Evolutionary conservation across 2,888 invertebrate species (phyloP).

Genomic region (Synergus japonicus): DNA sequence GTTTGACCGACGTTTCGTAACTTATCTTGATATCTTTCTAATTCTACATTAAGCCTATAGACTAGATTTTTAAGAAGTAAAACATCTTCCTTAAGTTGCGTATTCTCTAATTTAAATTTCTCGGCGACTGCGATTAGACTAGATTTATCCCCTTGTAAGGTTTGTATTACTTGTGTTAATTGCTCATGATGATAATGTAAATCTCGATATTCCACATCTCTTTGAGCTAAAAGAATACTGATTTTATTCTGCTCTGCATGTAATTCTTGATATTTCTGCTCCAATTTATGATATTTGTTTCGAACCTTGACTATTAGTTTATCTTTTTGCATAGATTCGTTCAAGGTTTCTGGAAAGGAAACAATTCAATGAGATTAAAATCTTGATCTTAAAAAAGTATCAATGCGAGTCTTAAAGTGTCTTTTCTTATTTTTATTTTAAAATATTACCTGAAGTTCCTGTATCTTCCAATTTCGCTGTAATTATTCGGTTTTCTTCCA

Average conservation of each 20-base stretch:
- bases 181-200: constrained; percentile 64
- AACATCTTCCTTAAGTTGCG: constrained; percentile 83
- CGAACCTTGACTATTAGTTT: constrained; percentile 58
- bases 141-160: constrained; percentile 62
- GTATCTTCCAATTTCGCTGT: constrained; percentile 54
- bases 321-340: constrained; percentile 62
- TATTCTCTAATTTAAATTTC: constrained; percentile 80
- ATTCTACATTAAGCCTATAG: constrained; percentile 87
- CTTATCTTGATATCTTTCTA: constrained; percentile 88
- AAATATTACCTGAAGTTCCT: constrained; percentile 54
- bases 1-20: constrained; percentile 75
- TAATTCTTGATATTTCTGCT: constrained; percentile 60
- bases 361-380: not conserved
- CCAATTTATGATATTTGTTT: constrained; percentile 65
- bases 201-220: constrained; percentile 63
- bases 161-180: constrained; percentile 56
- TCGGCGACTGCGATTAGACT: constrained; percentile 61
- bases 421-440: not conserved
- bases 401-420: not conserved
- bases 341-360: constrained; percentile 53
- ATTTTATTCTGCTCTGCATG: constrained; percentile 59
- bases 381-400: not conserved
- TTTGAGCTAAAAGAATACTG: constrained; percentile 56
- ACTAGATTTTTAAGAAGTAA: constrained; percentile 87
- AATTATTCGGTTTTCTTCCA: constrained; percentile 60